A percentile compares a stretch with the other conserved stretches of the same genome.
Evolutionary conservation across 2,113 vertebrate genomes (phyloP).

Genomic region (Carassius gibelio): DNA sequence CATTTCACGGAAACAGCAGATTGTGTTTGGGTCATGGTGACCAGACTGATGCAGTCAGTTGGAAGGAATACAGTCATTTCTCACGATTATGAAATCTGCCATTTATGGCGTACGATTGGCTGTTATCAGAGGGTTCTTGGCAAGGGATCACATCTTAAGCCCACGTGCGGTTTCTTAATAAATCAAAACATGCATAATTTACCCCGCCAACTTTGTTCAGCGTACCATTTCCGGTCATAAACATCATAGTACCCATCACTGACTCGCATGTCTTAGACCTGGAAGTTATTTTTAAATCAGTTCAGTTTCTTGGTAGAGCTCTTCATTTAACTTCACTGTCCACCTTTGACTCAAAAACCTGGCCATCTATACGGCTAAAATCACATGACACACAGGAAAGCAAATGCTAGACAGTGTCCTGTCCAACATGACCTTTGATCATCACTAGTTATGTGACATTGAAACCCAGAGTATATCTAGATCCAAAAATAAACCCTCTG

Average conservation of each 20-base stretch:
- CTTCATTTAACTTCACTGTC: background rate
- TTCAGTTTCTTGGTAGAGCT: background rate
- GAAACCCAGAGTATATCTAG: constrained; percentile 16
- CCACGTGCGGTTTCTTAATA: constrained; percentile 20
- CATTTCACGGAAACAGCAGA: constrained; percentile 53
- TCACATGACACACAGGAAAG: constrained; percentile 4
- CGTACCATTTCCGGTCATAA: background rate
- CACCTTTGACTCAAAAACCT: constrained; percentile 5
- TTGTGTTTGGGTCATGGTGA: constrained; percentile 57
- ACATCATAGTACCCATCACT: background rate
- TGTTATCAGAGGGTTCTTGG: constrained; percentile 57
- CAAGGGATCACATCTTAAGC: constrained; percentile 37
- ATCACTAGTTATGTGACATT: constrained; percentile 4
- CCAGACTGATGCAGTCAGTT: constrained; percentile 54
- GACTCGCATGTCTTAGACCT: background rate
- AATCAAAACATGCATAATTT: constrained; percentile 1
- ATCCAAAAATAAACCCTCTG: constrained; percentile 58
- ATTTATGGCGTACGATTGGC: constrained; percentile 51
- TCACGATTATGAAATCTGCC: constrained; percentile 30
- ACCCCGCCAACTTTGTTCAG: background rate
- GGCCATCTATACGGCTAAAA: background rate
- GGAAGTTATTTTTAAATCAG: background rate
- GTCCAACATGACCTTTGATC: constrained; percentile 35
- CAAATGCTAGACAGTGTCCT: constrained; percentile 30
- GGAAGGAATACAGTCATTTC: constrained; percentile 65